A percentile compares a stretch with the other conserved stretches of the same genome.
These are phyloP conservation scores for Calvadosia cruxmelitensis DNA, from an alignment of 30 jellyfish, hydroid and myxozoan species.

Conservation along the genomic window DNA sequence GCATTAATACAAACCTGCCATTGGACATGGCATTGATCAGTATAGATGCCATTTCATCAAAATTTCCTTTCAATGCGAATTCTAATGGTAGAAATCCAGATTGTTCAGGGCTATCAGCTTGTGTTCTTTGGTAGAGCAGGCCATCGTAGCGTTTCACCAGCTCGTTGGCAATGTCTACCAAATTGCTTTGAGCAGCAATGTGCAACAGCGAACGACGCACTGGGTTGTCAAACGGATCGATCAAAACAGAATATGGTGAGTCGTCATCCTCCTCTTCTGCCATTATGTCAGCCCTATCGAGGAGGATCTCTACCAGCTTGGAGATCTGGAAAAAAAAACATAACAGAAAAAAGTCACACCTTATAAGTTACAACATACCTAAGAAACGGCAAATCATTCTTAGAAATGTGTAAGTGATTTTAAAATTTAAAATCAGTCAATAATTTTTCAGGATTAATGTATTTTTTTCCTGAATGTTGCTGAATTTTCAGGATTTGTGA, in stretches of 20 bases:
- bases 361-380: too few relatives aligned
- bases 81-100: slow-evolving; percentile 34
- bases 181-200: slow-evolving; percentile 58
- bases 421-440: too few relatives aligned
- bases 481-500: too few relatives aligned
- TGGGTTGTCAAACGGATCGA: slow-evolving; percentile 3
- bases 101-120: slow-evolving; percentile 7
- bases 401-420: too few relatives aligned
- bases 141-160: slow-evolving; percentile 34
- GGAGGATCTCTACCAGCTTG: slow-evolving; percentile 10
- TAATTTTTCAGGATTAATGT: too few relatives aligned
- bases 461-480: too few relatives aligned
- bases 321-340: slow-evolving; percentile 10
- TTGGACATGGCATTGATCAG: slow-evolving; percentile 38
- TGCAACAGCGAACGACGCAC: slow-evolving; percentile 54
- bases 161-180: slow-evolving; percentile 18
- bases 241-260: slow-evolving; percentile 25
- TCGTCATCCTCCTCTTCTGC: slow-evolving; percentile 1
- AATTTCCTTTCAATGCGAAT: slow-evolving; percentile 23
- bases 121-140: slow-evolving; percentile 26
- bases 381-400: too few relatives aligned
- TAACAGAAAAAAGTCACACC: background rate
- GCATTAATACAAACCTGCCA: slow-evolving; percentile 45
- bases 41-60: slow-evolving; percentile 61
- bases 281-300: slow-evolving; percentile 17